Conservation (phyloP, 2,113 vertebrate genomes). For the Sinocyclocheilus maitianheensis region DNA sequence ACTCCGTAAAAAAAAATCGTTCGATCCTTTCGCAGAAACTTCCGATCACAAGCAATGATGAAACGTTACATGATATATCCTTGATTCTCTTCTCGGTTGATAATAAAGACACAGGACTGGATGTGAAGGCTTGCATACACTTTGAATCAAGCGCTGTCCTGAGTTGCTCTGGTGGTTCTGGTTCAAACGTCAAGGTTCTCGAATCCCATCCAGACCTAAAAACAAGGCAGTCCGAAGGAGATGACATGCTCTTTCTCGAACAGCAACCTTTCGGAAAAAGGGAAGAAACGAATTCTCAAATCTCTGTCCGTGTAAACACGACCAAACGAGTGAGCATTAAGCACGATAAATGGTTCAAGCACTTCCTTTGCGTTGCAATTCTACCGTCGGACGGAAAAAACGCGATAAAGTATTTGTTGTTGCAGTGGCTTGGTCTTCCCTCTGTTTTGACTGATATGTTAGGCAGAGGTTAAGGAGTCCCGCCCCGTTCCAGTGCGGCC, state of each 20-base stretch:
- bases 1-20: not conserved
- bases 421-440: constrained; percentile 70
- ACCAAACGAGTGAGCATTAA: constrained; percentile 36
- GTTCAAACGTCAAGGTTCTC: constrained; percentile 60
- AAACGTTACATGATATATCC: constrained; percentile 14
- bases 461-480: constrained; percentile 33
- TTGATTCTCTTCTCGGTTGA: constrained; percentile 37
- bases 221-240: constrained; percentile 69
- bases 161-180: constrained; percentile 65
- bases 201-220: constrained; percentile 54
- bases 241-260: constrained; percentile 30
- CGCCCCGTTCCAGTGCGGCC: constrained; percentile 55
- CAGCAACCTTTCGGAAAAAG: constrained; percentile 42
- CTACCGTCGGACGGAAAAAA: constrained; percentile 49
- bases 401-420: constrained; percentile 64
- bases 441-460: constrained; percentile 50
- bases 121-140: constrained; percentile 72
- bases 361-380: constrained; percentile 45
- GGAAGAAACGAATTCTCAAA: constrained; percentile 36
- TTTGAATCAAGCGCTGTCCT: constrained; percentile 76
- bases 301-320: constrained; percentile 48
- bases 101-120: constrained; percentile 55
- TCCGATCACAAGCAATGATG: constrained; percentile 22
- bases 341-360: constrained; percentile 40
- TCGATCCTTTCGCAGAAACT: not conserved